Base-by-base conservation (phyloP, 2,113 vertebrate genomes). In the Carettochelys insculpta region DNA sequence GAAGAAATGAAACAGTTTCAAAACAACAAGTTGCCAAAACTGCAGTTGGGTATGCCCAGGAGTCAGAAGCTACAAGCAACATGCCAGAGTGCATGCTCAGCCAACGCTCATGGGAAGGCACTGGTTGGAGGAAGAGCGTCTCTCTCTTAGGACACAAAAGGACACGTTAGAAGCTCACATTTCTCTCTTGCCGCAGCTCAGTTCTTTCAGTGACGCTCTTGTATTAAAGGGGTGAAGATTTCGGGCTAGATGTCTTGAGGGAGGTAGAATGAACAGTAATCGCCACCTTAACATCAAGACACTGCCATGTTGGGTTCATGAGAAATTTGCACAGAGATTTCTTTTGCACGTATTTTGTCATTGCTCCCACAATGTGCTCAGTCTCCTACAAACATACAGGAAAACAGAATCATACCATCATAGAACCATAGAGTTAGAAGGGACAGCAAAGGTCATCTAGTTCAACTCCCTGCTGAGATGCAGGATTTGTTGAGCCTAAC, bases 1-100 rank as follows among this genome's bases (percentile, higher is more conserved):
- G 54, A 80, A 91, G 86, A 95, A 83, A 82, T 19, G 90, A 85
- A 92, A 94, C 92, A 53, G 88, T 86, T 86, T 87, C 90, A 3
- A 14, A 86, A 2, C 95, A 84, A 90, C 65, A 0, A 87, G 91
- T 47, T n/a, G 90, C 88, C 90, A 82, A 27, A 38, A 77, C 73
- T 2, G 90, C 94, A 5, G 76, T 80, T 65, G 94, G 95, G 88
- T 85, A 56, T 82, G 89, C 83, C 48, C 65, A n/a, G 20, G 87
- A 85, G 95, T 34, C 93, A 68, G 86, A 92, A 94, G 94, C 27
- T 87, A 54, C 91, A 58, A 85, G 47, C 5, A 94, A 10, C 77
- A 82, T 58, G 11, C 81, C 47, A 1, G 10, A 4, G 93, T 27
- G 80, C 87, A 3, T 50, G 91, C 96, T 91, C 87, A 52, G 86